Percentiles rank a stretch among this genome's conserved stretches.
Evolutionary conservation across 2,888 invertebrate species (phyloP).

Genomic region (Rotaria sp.): DNA sequence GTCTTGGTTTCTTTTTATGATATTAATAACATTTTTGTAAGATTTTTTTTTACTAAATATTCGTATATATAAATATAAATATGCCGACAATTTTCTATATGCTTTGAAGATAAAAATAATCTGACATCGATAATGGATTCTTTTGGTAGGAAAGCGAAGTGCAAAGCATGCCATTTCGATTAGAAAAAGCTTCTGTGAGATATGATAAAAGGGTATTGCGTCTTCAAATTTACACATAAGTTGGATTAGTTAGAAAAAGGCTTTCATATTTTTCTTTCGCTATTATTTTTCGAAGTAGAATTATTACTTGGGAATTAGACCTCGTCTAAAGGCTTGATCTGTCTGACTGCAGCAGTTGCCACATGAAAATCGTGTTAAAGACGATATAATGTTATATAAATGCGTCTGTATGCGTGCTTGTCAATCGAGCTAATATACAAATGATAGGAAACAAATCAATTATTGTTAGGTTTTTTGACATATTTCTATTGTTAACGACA

Average conservation of each 20-base stretch:
- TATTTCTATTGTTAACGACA: not conserved
- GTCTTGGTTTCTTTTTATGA: not conserved
- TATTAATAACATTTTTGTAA: not conserved
- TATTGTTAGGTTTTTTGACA: not conserved
- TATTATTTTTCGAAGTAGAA: not conserved
- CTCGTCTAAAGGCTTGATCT: not conserved
- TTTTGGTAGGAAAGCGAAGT: not conserved
- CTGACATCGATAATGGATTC: not conserved
- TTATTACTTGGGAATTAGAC: not conserved
- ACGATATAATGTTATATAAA: not conserved
- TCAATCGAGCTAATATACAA: not conserved
- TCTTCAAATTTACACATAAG: not conserved
- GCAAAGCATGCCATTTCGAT: not conserved
- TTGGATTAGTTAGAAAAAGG: too few relatives aligned
- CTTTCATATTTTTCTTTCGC: not conserved
- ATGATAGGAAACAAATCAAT: not conserved
- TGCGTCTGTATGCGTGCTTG: not conserved
- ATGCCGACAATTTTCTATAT: not conserved
- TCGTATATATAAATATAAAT: not conserved
- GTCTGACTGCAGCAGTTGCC: not conserved
- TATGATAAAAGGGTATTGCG: not conserved
- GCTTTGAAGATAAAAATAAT: not conserved
- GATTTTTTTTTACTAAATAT: not conserved
- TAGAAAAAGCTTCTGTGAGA: not conserved
- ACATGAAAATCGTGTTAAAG: not conserved